A percentile compares a stretch with the other conserved stretches of the same genome.
phyloP scores from a whole-genome alignment of 2,888 invertebrate genomes.

The Diplolepis rosae region DNA sequence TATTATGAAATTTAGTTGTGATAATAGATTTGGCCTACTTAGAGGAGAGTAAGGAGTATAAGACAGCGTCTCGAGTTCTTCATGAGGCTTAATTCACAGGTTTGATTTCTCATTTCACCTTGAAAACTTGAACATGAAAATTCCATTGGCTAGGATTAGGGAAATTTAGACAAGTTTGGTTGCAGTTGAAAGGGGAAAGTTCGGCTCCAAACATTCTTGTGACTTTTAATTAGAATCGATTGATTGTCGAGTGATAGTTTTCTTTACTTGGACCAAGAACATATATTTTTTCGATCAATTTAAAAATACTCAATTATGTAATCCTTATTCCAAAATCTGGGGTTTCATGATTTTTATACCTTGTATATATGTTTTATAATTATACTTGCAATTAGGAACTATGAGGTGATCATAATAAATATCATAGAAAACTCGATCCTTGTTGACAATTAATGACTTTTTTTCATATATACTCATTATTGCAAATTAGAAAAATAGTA shows the following conservation, averaged over 20 bases:
- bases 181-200: constrained; percentile 14
- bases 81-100: background rate
- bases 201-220: background rate
- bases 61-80: background rate
- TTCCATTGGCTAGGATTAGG: background rate
- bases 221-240: background rate
- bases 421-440: background rate
- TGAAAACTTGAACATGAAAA: constrained; percentile 14
- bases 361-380: background rate
- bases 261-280: background rate
- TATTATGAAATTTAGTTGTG: background rate
- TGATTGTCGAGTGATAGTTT: constrained; percentile 27
- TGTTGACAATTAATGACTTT: background rate
- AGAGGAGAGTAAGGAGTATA: no score
- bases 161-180: background rate
- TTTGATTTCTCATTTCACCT: background rate
- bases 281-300: background rate
- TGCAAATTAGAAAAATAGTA: no score
- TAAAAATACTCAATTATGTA: constrained; percentile 20
- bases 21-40: background rate
- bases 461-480: no score
- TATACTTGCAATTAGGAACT: background rate
- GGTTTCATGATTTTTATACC: background rate
- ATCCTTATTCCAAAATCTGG: background rate
- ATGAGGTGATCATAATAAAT: background rate